Conservation (phyloP, 2,888 invertebrate species). For the Lithosia quadra region DNA sequence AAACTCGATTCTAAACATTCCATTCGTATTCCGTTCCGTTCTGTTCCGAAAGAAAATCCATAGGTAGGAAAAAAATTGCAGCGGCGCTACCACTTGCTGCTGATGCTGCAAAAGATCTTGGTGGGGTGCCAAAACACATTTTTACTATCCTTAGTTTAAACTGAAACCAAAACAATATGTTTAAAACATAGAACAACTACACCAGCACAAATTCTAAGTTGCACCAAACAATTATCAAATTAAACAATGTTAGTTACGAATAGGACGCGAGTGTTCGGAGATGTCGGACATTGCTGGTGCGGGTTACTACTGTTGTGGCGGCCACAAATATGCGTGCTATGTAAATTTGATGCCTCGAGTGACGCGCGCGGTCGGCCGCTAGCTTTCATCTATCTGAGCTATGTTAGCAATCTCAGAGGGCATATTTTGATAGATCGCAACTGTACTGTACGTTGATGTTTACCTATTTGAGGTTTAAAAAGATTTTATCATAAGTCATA, state of each 20-base stretch:
- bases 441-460: conserved; percentile 32
- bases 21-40: too few relatives aligned
- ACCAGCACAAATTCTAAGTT: background rate
- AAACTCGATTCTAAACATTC: too few relatives aligned
- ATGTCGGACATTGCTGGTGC: conserved; percentile 57
- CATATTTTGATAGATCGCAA: conserved; percentile 61
- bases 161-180: background rate
- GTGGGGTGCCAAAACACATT: too few relatives aligned
- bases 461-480: conserved; percentile 33
- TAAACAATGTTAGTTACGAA: conserved; percentile 42
- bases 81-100: background rate
- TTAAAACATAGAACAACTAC: background rate
- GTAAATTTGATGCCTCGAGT: conserved; percentile 79
- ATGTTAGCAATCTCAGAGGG: conserved; percentile 65
- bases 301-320: conserved; percentile 55
- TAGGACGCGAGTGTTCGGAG: conserved; percentile 33
- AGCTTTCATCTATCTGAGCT: conserved; percentile 66
- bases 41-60: background rate
- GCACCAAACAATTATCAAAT: conserved; percentile 29
- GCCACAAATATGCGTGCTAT: conserved; percentile 80
- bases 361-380: conserved; percentile 68
- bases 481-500: background rate
- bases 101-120: too few relatives aligned
- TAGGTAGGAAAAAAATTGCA: background rate
- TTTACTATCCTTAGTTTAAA: background rate